These are phyloP conservation scores for Pammene fasciana DNA, from an alignment of 2,888 invertebrate genomes.

Conservation along the genomic window DNA sequence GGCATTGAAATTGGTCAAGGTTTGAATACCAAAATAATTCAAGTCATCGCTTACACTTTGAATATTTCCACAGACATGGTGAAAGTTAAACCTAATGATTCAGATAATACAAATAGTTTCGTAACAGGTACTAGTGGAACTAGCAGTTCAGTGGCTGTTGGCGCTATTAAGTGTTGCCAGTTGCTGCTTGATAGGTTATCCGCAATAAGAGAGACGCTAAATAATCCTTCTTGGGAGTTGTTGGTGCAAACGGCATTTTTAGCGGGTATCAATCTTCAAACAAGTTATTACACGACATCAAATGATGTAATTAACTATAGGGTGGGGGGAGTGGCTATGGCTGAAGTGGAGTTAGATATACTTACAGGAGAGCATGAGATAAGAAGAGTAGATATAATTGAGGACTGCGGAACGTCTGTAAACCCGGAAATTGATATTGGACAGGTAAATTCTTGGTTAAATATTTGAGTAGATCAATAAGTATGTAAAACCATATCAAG, in stretches of 20 bases:
- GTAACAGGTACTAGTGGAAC: conserved; percentile 86
- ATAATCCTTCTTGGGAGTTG: conserved; percentile 60
- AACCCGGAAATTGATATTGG: conserved; percentile 84
- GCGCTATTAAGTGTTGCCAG: conserved; percentile 69
- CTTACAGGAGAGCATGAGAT: conserved; percentile 84
- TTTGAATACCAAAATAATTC: conserved; percentile 87
- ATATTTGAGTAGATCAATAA: too few relatives aligned
- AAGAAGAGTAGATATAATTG: conserved; percentile 80
- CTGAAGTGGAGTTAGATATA: conserved; percentile 86
- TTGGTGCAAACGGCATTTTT: conserved; percentile 49
- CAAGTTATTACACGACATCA: conserved; percentile 50
- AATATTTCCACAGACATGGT: conserved; percentile 86
- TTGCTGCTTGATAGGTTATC: conserved; percentile 62
- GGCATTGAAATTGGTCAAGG: conserved; percentile 93
- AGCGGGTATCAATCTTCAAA: conserved; percentile 52
- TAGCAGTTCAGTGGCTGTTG: conserved; percentile 58
- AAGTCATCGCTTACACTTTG: conserved; percentile 86
- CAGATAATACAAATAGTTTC: conserved; percentile 84
- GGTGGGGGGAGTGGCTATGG: conserved; percentile 78
- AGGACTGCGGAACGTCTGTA: conserved; percentile 83
- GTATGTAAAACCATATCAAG: too few relatives aligned
- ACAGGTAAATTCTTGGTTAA: conserved; percentile 59
- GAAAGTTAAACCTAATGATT: conserved; percentile 85
- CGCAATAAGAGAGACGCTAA: conserved; percentile 56
- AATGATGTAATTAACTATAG: conserved; percentile 62